A percentile compares a stretch with the other conserved stretches of the same genome.
Conservation (phyloP, 2,888 invertebrate species). For the Rhagonycha lutea region DNA sequence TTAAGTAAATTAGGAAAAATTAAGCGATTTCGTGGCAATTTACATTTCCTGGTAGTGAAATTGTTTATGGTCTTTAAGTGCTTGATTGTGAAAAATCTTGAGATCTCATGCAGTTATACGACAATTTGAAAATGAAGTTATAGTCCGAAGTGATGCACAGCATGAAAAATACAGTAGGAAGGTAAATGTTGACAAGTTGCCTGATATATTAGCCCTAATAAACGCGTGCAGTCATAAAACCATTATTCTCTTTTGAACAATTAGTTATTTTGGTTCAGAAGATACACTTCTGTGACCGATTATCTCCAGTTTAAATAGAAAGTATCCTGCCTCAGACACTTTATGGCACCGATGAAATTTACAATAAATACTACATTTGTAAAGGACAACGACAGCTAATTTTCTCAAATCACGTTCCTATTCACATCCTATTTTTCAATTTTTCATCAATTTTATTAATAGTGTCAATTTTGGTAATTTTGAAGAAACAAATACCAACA, state of each 20-base stretch:
- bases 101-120: not conserved
- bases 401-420: not conserved
- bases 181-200: conserved; percentile 34
- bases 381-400: conserved; percentile 1
- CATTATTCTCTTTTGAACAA: conserved; percentile 19
- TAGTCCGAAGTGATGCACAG: conserved; percentile 15
- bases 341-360: conserved; percentile 15
- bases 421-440: not conserved
- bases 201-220: conserved; percentile 20
- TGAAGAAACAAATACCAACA: no score
- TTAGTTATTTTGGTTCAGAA: conserved; percentile 8
- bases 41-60: conserved; percentile 19
- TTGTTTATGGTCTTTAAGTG: not conserved
- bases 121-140: not conserved
- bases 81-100: not conserved
- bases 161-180: conserved; percentile 34
- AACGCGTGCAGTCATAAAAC: conserved; percentile 14
- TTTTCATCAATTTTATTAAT: not conserved
- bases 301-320: conserved; percentile 16
- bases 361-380: conserved; percentile 9
- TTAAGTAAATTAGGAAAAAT: conserved; percentile 8
- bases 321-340: conserved; percentile 4
- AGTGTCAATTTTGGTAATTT: not conserved
- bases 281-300: conserved; percentile 14
- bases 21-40: conserved; percentile 30